Evolutionary conservation across 2,113 vertebrate species (phyloP).

Genomic region (Ictalurus punctatus): DNA sequence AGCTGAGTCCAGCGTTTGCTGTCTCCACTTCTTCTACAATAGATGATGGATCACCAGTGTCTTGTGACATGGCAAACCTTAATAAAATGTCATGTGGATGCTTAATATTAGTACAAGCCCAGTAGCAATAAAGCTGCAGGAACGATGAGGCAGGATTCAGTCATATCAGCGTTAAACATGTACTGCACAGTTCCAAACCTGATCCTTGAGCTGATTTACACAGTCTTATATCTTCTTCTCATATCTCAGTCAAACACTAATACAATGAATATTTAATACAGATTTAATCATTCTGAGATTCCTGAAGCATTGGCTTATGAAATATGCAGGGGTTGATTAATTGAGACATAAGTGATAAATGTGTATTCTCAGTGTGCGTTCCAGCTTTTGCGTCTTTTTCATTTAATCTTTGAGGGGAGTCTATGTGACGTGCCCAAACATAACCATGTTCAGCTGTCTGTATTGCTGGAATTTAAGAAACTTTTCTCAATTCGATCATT

Average conservation of each 20-base stretch:
- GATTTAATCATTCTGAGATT: neutral
- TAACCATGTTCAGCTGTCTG: constrained; percentile 25
- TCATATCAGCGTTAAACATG: neutral
- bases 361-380: neutral
- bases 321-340: constrained; percentile 2
- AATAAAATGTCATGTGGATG: neutral
- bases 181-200: neutral
- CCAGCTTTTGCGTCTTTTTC: neutral
- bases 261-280: constrained; percentile 2
- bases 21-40: neutral
- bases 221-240: neutral
- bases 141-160: neutral
- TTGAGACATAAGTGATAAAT: neutral
- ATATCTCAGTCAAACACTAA: neutral
- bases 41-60: neutral
- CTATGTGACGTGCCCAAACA: constrained; percentile 47
- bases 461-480: constrained; percentile 20
- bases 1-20: neutral
- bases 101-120: neutral
- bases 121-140: neutral
- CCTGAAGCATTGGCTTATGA: neutral
- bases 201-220: neutral
- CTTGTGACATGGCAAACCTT: neutral
- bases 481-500: neutral
- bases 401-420: neutral